phyloP scores from a whole-genome alignment of 2,113 vertebrate species.

The Junco hyemalis region DNA sequence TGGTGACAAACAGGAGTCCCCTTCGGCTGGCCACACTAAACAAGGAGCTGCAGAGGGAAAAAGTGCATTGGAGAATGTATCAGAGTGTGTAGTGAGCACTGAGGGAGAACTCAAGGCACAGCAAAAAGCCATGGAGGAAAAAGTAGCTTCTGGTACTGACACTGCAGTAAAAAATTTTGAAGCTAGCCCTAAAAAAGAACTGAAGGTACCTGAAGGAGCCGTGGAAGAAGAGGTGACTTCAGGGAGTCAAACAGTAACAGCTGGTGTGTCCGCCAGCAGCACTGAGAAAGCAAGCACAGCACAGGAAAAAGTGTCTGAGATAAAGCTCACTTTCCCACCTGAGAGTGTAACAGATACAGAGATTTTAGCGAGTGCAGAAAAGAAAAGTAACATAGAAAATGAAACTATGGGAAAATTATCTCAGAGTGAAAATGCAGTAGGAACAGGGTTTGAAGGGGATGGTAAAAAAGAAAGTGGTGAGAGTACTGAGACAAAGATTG shows the following conservation, averaged over 20 bases:
- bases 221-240: not conserved
- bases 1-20: not conserved
- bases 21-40: not conserved
- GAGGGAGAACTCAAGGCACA: not conserved
- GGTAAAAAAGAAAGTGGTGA: not conserved
- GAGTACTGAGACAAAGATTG: not conserved
- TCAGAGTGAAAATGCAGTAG: not conserved
- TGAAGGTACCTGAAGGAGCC: not conserved
- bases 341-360: not conserved
- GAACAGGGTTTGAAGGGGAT: not conserved
- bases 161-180: not conserved
- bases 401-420: not conserved
- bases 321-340: not conserved
- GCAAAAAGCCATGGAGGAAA: not conserved
- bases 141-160: not conserved
- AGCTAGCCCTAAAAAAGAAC: not conserved
- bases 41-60: not conserved
- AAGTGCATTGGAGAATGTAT: not conserved
- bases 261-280: fast-evolving
- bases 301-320: not conserved
- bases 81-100: not conserved
- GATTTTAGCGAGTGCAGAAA: not conserved
- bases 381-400: not conserved
- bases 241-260: not conserved
- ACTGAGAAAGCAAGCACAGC: not conserved